Base-by-base conservation (phyloP, 2,113 vertebrate genomes). In the Pelmatolapia mariae region DNA sequence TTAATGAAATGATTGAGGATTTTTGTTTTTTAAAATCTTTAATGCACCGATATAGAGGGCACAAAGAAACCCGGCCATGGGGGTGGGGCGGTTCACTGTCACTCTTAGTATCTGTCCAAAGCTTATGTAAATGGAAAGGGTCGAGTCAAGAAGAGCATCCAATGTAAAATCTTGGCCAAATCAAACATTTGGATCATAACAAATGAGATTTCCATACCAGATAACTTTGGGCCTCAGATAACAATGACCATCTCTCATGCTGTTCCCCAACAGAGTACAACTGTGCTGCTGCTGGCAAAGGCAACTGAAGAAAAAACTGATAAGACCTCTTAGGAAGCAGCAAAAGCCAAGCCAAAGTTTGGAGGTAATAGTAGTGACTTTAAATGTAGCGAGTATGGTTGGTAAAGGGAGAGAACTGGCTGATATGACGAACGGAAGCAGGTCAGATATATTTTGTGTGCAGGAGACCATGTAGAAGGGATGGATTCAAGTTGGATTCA, bases 1-100 rank as follows among this genome's bases (percentile, higher is more conserved):
- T 89, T 87, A 90, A 90, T 93, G n/a, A 71, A 82, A 53, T 40
- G 13, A 86, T 73, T 57, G 9, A 82, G 50, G 16, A 81, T 71
- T 26, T 45, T 73, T 73, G 1, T 43, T 6, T 84, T 81, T 45
- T 29, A 0, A 83, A 66, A 38, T 66, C 56, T 87, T 87, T 86
- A 10, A 47, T 31, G 82, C 66, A 66, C 47, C 33, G 3, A 40
- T 82, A 79, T 26, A 86, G 66, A 79, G 38, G 68, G 24, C 68
- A 61, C 33, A 59, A 6, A 59, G 33, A 18, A 45, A 73, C 15
- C 40, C 4, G 1, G 15, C 22, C 15, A 73, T 6, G 19, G 19
- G 33, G 63, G 33, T 13, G 19, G 68, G 15, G 15, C 4, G 3
- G 40, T 26, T 76, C 68, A 47, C 68, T 76, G 40, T 76, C n/a